A percentile compares a stretch with the other conserved stretches of the same genome.
phyloP scores from a whole-genome alignment of 1,140 invertebrate species.

The Ceratosolen fusciceps region DNA sequence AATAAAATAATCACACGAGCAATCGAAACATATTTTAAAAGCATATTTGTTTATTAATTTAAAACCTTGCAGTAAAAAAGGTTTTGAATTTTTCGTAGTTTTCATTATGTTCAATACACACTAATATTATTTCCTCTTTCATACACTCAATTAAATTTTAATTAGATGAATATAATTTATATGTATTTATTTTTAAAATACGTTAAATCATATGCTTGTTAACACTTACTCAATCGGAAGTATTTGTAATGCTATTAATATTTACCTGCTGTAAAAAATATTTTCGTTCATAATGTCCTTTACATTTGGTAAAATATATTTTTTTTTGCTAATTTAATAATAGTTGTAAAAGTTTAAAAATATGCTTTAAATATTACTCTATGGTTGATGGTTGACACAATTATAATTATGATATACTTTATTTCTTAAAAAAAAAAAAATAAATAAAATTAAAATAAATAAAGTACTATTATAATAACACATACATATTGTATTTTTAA shows the following conservation, averaged over 20 bases:
- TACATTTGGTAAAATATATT: not conserved
- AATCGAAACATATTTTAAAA: not conserved
- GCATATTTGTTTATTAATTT: not conserved
- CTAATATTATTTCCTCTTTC: not conserved
- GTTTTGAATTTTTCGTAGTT: not conserved
- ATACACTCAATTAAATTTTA: not conserved
- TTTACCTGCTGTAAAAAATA: not conserved
- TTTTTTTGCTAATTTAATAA: not conserved
- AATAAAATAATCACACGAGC: not conserved
- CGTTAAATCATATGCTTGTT: not conserved
- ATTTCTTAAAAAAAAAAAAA: no score
- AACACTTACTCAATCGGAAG: constrained; percentile 3
- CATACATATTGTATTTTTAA: no score
- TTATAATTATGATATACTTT: not conserved
- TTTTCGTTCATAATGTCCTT: not conserved
- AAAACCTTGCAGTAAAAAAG: not conserved
- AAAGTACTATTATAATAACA: no score
- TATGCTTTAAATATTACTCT: constrained; percentile 3
- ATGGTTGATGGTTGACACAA: not conserved
- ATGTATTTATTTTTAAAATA: not conserved
- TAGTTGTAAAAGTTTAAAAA: not conserved
- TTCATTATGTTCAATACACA: not conserved
- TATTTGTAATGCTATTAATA: not conserved
- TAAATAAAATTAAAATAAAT: no score
- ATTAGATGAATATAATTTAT: not conserved